These are phyloP conservation scores for Polypedilum vanderplanki DNA, from an alignment of 1,140 invertebrate genomes.

Conservation along the genomic window DNA sequence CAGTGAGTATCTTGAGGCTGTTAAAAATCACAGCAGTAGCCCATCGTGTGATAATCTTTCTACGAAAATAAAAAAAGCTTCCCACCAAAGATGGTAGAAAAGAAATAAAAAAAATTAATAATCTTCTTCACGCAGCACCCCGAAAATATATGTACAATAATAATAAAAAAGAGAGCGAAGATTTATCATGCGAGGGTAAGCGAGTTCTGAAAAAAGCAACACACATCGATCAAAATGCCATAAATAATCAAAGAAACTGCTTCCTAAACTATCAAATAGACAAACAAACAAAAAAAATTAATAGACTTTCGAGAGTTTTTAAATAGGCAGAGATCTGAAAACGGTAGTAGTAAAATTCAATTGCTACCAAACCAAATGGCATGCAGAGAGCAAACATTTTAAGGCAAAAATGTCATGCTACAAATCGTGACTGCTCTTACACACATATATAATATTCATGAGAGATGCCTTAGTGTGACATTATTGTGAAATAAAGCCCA, in stretches of 20 bases:
- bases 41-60: no score
- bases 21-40: no score
- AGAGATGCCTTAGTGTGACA: not conserved
- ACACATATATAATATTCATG: not conserved
- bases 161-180: no score
- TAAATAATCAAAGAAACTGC: slow-evolving; percentile 26
- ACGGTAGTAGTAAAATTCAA: not conserved
- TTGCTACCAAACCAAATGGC: not conserved
- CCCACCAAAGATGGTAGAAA: no score
- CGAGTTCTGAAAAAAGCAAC: no score
- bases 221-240: slow-evolving; percentile 27
- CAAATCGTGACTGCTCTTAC: not conserved
- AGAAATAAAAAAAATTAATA: no score
- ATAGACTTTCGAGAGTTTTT: not conserved
- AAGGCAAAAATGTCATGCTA: not conserved
- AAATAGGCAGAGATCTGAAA: not conserved
- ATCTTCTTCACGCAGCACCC: no score
- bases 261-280: slow-evolving; percentile 21
- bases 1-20: no score
- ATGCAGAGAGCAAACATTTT: not conserved
- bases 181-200: no score
- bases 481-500: not conserved
- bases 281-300: not conserved
- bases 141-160: no score
- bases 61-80: no score